A percentile compares a stretch with the other conserved stretches of the same genome.
phyloP scores from a whole-genome alignment of 2,888 invertebrate species.

The Drosophila trichaetosa region DNA sequence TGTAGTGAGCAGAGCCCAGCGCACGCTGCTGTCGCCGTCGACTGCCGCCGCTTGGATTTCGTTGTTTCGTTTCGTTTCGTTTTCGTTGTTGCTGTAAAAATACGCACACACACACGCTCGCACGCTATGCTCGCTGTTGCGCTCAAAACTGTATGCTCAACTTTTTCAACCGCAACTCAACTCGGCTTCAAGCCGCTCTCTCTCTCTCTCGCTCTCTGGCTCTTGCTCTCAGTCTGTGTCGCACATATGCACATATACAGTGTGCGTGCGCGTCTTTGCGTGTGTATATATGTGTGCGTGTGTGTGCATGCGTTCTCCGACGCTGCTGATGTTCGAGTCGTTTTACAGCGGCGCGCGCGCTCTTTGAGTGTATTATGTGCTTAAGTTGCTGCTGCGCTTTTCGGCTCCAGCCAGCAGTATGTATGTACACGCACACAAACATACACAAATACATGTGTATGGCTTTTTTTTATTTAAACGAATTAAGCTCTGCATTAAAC shows the following conservation, averaged over 20 bases:
- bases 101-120: conserved; percentile 19
- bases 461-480: conserved; percentile 41
- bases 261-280: conserved; percentile 40
- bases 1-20: conserved; percentile 61
- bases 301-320: conserved; percentile 7
- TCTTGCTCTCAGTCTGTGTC: conserved; percentile 5
- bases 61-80: conserved; percentile 59
- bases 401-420: background rate
- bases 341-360: conserved; percentile 11
- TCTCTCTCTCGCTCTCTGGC: conserved; percentile 13
- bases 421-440: background rate
- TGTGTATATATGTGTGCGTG: background rate
- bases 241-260: conserved; percentile 10
- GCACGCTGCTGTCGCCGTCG: conserved; percentile 71
- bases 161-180: conserved; percentile 30
- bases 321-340: conserved; percentile 25
- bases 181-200: conserved; percentile 48
- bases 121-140: conserved; percentile 32
- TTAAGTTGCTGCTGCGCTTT: conserved; percentile 8
- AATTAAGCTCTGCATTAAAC: conserved; percentile 65
- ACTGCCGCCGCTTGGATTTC: conserved; percentile 63
- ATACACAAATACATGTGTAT: background rate
- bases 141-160: conserved; percentile 50
- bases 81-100: conserved; percentile 35
- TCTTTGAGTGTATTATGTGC: conserved; percentile 35